Base-by-base conservation (phyloP, 2,888 invertebrate species). In the Digitonthophagus gazella region DNA sequence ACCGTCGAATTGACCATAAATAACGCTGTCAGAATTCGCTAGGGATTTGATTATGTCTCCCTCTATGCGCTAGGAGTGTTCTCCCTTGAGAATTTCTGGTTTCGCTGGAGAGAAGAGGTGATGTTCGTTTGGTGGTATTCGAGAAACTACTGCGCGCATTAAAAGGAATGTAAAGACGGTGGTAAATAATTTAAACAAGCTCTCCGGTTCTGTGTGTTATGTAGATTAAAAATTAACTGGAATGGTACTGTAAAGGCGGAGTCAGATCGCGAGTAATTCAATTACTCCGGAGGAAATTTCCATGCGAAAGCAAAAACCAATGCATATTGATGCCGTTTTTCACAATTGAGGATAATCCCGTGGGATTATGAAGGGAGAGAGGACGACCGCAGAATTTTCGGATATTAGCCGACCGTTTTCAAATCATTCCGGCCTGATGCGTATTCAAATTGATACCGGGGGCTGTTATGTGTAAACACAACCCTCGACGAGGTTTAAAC, bases 381-480 rank as follows among this genome's bases (percentile, higher is more conserved):
- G 22, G 6, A 44, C 28, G 28, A 11, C 28, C 28, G 6, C 28
- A 44, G 28, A 44, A 44, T 44, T 44, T 44, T 44, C 28, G 28
- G 11, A 44, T 44, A 44, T 44, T 44, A 44, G 28, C 28, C 68
- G 65, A 66, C 65, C 65, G 68, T 69, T 69, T 69, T 69, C 66
- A 69, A 65, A 65, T 65, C 54, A 65, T 69, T 66, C 65, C 58
- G 68, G 66, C 58, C 61, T 67, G 70, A 70, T 70, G 65, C 70
- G 65, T 75, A 77, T 73, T 75, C 76, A 77, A 78, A 77, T 78
- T 76, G 76, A 77, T 78, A 76, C 75, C 74, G 75, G 72, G 75
- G 75, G 78, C 76, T 77, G 75, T 78, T 78, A 78, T 78, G 77
- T 76, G 78, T 78, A 80, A 79, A 80, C 79, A 78, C 74, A 76